Evolutionary conservation across 2,113 vertebrate species (phyloP).

Genomic region (Hemicordylus capensis): DNA sequence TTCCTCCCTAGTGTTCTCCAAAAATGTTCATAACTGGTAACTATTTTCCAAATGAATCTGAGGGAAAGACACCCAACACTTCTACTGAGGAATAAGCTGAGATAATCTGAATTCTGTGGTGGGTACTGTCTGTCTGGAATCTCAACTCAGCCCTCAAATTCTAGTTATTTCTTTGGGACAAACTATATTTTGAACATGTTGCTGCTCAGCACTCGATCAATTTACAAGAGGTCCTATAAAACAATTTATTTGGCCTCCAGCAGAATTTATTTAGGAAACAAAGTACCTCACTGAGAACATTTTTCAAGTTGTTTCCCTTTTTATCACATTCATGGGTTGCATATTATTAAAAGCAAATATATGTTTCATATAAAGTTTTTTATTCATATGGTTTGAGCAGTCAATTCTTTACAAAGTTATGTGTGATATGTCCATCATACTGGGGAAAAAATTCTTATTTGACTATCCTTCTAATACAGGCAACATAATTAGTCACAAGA

Average conservation of each 20-base stretch:
- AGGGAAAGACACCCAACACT: background rate
- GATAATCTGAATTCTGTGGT: background rate
- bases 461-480: constrained; percentile 61
- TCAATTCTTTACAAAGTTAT: constrained; percentile 42
- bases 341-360: background rate
- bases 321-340: background rate
- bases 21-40: background rate
- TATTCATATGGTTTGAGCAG: constrained; percentile 45
- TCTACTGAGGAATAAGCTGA: background rate
- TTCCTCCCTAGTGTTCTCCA: background rate
- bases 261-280: background rate
- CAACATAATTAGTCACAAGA: constrained; percentile 65
- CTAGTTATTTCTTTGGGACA: background rate
- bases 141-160: background rate
- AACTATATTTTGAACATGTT: background rate
- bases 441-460: constrained; percentile 43
- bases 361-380: background rate
- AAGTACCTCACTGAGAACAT: background rate
- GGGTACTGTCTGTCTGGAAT: background rate
- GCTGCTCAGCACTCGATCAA: background rate
- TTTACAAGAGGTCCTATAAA: background rate
- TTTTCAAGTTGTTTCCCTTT: background rate
- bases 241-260: constrained; percentile 2
- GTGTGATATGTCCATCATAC: background rate
- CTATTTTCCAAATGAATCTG: background rate